phyloP scores from a whole-genome alignment of 2,888 invertebrate genomes.

The Cylindroiulus punctatus region DNA sequence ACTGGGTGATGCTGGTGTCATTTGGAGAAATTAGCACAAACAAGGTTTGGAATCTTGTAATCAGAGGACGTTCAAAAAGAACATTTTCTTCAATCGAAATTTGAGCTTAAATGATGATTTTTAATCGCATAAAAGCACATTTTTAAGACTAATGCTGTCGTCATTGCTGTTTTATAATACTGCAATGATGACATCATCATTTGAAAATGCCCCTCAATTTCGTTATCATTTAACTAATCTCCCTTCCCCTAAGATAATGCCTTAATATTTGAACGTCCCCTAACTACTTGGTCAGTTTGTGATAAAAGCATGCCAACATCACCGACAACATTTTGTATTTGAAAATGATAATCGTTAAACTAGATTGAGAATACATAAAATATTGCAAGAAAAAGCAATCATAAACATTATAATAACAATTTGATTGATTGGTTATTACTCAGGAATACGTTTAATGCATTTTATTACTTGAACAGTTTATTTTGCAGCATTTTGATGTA shows the following conservation, averaged over 20 bases:
- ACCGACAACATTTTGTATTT: not conserved
- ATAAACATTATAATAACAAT: not conserved
- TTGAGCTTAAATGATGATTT: too few species aligned
- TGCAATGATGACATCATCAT: too few species aligned
- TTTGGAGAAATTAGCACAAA: not conserved
- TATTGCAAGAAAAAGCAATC: conserved; percentile 12
- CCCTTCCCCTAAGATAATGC: too few species aligned
- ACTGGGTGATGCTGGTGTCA: not conserved
- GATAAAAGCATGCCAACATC: not conserved
- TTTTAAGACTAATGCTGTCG: too few species aligned
- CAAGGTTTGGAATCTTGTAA: too few species aligned
- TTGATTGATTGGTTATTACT: conserved; percentile 38
- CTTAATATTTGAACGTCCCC: too few species aligned
- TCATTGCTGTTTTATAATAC: too few species aligned
- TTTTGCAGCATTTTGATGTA: conserved; percentile 46
- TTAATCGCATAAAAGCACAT: too few species aligned
- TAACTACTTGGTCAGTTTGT: not conserved
- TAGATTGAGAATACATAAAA: not conserved
- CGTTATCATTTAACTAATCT: too few species aligned
- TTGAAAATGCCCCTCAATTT: too few species aligned
- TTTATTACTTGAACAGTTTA: conserved; percentile 38
- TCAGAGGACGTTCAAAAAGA: too few species aligned
- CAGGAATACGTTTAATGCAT: conserved; percentile 4
- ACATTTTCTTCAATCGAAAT: too few species aligned
- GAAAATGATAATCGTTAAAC: not conserved